phyloP scores from a whole-genome alignment of 2,797 vertebrate genomes.

The Anabacerthia variegaticeps region DNA sequence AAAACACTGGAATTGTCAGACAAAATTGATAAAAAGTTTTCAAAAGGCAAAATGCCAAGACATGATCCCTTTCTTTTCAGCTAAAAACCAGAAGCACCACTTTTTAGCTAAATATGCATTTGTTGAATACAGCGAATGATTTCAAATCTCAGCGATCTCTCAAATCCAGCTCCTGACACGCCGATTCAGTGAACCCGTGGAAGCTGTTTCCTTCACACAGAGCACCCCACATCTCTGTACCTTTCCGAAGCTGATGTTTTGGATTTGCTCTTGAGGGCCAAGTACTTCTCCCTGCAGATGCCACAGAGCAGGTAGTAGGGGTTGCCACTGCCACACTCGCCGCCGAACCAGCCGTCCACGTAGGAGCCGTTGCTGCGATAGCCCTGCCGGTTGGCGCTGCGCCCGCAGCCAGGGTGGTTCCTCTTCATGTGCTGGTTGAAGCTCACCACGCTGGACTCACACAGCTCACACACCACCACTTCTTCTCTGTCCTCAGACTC shows the following conservation, averaged over 20 bases:
- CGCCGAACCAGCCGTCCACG: slow-evolving; percentile 97
- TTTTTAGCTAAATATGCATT: background rate
- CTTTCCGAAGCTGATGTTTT: slow-evolving; percentile 89
- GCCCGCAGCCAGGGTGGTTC: slow-evolving; percentile 93
- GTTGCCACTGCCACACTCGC: slow-evolving; percentile 96
- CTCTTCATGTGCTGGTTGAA: slow-evolving; percentile 99
- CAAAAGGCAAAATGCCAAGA: background rate
- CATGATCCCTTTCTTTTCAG: background rate
- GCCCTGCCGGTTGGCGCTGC: slow-evolving; percentile 95
- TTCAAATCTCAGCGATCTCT: background rate
- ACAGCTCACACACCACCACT: slow-evolving; percentile 94
- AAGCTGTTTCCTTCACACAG: background rate
- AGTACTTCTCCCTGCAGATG: slow-evolving; percentile 92
- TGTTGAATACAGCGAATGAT: background rate
- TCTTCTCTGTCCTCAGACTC: slow-evolving; percentile 95
- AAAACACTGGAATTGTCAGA: background rate
- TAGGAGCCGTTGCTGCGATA: slow-evolving; percentile 98
- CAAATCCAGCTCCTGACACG: background rate
- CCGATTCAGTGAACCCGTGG: fast-evolving
- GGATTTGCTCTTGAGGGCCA: slow-evolving; percentile 90
- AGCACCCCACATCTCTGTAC: slow-evolving; percentile 59
- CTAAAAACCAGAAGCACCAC: background rate
- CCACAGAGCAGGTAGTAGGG: slow-evolving; percentile 95
- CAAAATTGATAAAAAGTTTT: background rate
- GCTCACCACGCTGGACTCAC: slow-evolving; percentile 92